Evolutionary conservation across 2,888 invertebrate species (phyloP).

Genomic region (Acheta domesticus): DNA sequence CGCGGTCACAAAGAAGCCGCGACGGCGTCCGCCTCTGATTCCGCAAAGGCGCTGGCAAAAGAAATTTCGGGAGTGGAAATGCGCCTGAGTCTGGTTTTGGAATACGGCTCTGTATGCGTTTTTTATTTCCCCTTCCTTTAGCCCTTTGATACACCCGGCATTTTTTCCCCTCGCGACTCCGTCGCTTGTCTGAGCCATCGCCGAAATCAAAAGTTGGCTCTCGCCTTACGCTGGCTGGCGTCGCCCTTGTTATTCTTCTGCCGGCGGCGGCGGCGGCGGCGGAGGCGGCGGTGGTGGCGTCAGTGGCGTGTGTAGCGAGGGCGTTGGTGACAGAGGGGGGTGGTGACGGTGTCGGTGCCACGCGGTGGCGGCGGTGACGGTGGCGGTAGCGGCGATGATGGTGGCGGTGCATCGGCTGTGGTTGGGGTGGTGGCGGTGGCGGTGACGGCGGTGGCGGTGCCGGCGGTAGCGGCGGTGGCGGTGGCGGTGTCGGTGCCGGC

Average conservation of each 20-base stretch:
- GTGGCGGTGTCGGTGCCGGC: too few species aligned
- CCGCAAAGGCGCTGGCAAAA: neutral
- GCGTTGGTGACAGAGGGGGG: neutral
- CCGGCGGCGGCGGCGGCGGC: neutral
- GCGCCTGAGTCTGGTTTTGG: neutral
- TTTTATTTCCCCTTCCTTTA: neutral
- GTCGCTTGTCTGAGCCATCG: conserved; percentile 6
- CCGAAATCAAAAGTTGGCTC: conserved; percentile 18
- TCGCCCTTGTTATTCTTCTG: neutral
- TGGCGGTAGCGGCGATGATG: neutral
- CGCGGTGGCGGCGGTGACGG: neutral
- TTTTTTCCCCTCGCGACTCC: neutral
- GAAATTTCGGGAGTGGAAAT: neutral
- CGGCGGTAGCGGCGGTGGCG: neutral
- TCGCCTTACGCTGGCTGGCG: neutral
- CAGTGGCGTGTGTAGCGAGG: neutral
- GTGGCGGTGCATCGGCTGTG: neutral
- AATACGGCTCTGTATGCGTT: neutral
- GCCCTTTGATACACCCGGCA: neutral
- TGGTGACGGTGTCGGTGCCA: neutral
- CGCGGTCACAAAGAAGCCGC: neutral
- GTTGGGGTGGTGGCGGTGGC: neutral
- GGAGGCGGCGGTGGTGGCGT: neutral
- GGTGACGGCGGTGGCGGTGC: neutral
- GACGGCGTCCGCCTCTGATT: neutral